phyloP scores from a whole-genome alignment of 2,888 invertebrate species.

The Seira musarum region DNA sequence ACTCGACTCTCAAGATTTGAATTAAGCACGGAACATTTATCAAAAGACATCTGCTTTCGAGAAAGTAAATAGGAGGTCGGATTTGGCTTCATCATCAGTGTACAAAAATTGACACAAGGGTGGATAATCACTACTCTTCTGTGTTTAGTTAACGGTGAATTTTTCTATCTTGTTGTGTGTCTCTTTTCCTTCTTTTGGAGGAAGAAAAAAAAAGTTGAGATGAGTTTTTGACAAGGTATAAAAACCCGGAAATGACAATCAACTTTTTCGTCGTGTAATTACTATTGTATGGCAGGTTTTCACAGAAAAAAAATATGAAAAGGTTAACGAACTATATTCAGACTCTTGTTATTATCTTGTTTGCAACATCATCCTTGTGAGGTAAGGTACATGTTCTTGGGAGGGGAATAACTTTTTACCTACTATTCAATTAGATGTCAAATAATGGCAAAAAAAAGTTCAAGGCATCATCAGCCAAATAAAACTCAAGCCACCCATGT shows the following conservation, averaged over 20 bases:
- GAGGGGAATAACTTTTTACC: too few species aligned
- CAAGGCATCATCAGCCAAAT: too few species aligned
- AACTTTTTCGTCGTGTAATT: conserved; percentile 18
- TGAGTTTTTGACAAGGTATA: conserved; percentile 35
- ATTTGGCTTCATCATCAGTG: background rate
- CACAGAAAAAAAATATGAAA: conserved; percentile 16
- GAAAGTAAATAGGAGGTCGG: background rate
- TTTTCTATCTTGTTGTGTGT: background rate
- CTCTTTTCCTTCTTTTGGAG: background rate
- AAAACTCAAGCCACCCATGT: too few species aligned
- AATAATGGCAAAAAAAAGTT: too few species aligned
- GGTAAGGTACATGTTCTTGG: too few species aligned
- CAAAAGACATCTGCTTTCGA: conserved; percentile 41
- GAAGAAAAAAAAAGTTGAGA: conserved; percentile 14
- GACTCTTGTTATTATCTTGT: background rate
- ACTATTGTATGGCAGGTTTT: background rate
- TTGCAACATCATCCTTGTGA: background rate
- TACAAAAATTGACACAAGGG: conserved; percentile 42
- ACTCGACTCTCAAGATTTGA: conserved; percentile 7
- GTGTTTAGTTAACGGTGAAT: background rate
- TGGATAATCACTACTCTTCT: conserved; percentile 1
- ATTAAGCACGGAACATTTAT: conserved; percentile 35
- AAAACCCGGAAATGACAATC: conserved; percentile 55
- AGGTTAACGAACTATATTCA: conserved; percentile 47
- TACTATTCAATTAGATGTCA: too few species aligned